A percentile compares a stretch with the other conserved stretches of the same genome.
Conservation (phyloP, 2,797 vertebrate species). For the Zenarchopterus dispar region DNA sequence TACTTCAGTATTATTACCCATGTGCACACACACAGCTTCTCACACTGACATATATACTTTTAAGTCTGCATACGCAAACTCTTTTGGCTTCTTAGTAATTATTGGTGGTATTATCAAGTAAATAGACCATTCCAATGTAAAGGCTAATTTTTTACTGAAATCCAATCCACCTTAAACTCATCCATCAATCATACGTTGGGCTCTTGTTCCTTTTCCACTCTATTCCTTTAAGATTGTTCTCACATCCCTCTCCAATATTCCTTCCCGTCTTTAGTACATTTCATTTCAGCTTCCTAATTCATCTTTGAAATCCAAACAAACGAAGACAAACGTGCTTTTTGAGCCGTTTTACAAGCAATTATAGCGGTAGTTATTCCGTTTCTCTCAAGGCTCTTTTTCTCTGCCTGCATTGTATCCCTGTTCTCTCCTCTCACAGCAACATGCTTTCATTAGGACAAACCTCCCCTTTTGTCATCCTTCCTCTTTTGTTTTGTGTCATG, state of each 20-base stretch:
- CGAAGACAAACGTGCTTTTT: background rate
- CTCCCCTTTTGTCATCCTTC: constrained; percentile 29
- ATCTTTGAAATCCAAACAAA: constrained; percentile 31
- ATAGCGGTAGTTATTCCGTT: background rate
- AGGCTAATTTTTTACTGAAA: constrained; percentile 21
- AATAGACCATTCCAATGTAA: constrained; percentile 52
- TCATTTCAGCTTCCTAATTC: constrained; percentile 4
- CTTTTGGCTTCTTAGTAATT: constrained; percentile 49
- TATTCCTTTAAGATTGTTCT: background rate
- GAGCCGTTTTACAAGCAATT: constrained; percentile 13
- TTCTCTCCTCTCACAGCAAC: constrained; percentile 32
- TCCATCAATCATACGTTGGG: constrained; percentile 13
- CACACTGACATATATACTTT: constrained; percentile 33
- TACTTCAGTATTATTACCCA: constrained; percentile 19
- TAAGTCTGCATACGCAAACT: constrained; percentile 18
- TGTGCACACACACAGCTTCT: constrained; percentile 4
- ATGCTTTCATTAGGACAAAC: constrained; percentile 43
- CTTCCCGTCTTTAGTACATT: too few species aligned
- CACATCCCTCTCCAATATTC: background rate
- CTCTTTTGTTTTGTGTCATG: constrained; percentile 69
- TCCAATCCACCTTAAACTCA: constrained; percentile 15
- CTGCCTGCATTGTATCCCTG: constrained; percentile 9
- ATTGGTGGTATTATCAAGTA: constrained; percentile 52
- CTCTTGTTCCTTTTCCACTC: constrained; percentile 17
- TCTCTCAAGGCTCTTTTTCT: constrained; percentile 26